Evolutionary conservation across 2,113 vertebrate species (phyloP).

Genomic region (Antigone vipio): DNA sequence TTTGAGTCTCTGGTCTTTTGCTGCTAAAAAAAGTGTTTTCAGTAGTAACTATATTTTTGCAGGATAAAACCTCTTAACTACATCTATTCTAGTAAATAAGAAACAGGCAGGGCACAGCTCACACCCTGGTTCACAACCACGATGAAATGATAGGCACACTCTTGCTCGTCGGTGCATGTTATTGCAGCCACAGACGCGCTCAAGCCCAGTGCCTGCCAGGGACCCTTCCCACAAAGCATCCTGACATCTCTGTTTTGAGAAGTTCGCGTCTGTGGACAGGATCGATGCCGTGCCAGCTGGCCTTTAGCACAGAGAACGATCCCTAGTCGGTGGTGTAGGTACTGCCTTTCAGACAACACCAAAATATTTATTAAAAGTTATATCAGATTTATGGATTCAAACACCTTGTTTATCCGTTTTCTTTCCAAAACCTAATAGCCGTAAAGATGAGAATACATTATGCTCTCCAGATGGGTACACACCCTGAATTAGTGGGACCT

Average conservation of each 20-base stretch:
- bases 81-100: neutral
- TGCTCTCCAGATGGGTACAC: neutral
- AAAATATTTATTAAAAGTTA: neutral
- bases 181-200: neutral
- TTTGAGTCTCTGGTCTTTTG: neutral
- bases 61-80: neutral
- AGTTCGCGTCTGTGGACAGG: fast-evolving
- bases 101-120: neutral
- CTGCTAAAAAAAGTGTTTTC: neutral
- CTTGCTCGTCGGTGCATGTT: fast-evolving
- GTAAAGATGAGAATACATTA: neutral
- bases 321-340: neutral
- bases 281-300: neutral
- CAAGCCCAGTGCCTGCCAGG: neutral
- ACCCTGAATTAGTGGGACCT: neutral
- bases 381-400: neutral
- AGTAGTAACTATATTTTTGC: neutral
- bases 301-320: neutral
- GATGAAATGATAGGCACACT: fast-evolving
- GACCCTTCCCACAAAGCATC: neutral
- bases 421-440: neutral
- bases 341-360: neutral
- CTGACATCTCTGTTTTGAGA: neutral
- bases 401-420: neutral
- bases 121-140: neutral